Evolutionary conservation across 2,797 vertebrate species (phyloP).

Genomic region (Lepus oiostolus): DNA sequence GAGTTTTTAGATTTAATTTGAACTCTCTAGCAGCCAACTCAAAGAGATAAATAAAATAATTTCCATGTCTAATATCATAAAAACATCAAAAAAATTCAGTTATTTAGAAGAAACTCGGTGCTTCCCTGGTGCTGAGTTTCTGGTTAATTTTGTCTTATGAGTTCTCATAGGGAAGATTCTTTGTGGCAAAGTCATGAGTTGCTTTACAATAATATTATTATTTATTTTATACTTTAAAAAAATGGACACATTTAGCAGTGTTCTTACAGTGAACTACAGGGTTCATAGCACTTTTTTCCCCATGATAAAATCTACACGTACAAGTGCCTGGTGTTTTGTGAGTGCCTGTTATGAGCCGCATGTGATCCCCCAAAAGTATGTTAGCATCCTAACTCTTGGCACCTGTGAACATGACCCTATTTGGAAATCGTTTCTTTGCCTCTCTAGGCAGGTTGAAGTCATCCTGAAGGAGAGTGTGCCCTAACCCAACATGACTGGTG

Average conservation of each 20-base stretch:
- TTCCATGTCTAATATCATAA: not conserved
- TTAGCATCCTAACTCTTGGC: not conserved
- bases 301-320: conserved; percentile 18
- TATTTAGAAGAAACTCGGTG: not conserved
- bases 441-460: not conserved
- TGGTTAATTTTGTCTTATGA: not conserved
- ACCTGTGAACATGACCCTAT: not conserved
- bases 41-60: conserved; percentile 55
- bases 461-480: not conserved
- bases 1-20: conserved; percentile 56
- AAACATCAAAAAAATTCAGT: not conserved
- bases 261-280: conserved; percentile 3
- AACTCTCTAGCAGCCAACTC: conserved; percentile 39
- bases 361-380: not conserved
- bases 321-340: not conserved
- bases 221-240: not conserved
- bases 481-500: not conserved
- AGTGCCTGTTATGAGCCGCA: not conserved
- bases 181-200: not conserved
- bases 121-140: not conserved
- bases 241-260: not conserved
- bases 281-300: not conserved
- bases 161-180: not conserved
- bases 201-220: not conserved
- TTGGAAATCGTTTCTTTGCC: conserved; percentile 11